phyloP scores from a whole-genome alignment of 2,797 vertebrate genomes.

The Typhlichthys eigenmanni region DNA sequence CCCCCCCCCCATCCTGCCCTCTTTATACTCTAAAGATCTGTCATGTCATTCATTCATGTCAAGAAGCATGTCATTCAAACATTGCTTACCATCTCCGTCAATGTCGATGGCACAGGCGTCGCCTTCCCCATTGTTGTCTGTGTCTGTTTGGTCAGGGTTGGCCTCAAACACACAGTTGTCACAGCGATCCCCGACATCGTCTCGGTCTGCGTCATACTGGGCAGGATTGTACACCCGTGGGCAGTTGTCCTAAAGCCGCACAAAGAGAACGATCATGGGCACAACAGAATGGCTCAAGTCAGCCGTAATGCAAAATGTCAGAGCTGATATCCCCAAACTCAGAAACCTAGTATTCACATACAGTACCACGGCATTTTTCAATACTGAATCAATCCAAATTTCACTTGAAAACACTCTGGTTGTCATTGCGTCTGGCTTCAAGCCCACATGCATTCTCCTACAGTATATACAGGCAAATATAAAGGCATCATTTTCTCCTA shows the following conservation, averaged over 20 bases:
- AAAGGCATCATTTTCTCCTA: constrained; percentile 12
- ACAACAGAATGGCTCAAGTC: constrained; percentile 24
- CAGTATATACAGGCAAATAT: no score
- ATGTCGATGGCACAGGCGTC: constrained; percentile 97
- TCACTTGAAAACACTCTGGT: constrained; percentile 55
- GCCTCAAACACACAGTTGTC: constrained; percentile 97
- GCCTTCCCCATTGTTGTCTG: constrained; percentile 95
- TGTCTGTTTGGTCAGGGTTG: constrained; percentile 95
- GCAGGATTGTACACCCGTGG: constrained; percentile 93
- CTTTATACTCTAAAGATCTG: no score
- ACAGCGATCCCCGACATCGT: constrained; percentile 93
- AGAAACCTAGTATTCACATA: constrained; percentile 52
- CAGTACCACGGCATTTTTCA: constrained; percentile 54
- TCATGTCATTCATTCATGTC: no score
- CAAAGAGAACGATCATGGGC: constrained; percentile 15
- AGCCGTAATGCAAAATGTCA: constrained; percentile 38
- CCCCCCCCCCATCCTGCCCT: no score
- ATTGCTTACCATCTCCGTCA: constrained; percentile 92
- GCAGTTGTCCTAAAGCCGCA: constrained; percentile 90
- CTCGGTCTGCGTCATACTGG: constrained; percentile 94
- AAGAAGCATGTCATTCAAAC: neutral
- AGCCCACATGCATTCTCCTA: constrained; percentile 46
- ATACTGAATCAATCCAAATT: constrained; percentile 61
- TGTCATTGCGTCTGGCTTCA: constrained; percentile 43
- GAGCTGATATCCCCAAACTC: constrained; percentile 49